Evolutionary conservation across 1,140 invertebrate genomes (phyloP).

Genomic region (Gryllus bimaculatus): DNA sequence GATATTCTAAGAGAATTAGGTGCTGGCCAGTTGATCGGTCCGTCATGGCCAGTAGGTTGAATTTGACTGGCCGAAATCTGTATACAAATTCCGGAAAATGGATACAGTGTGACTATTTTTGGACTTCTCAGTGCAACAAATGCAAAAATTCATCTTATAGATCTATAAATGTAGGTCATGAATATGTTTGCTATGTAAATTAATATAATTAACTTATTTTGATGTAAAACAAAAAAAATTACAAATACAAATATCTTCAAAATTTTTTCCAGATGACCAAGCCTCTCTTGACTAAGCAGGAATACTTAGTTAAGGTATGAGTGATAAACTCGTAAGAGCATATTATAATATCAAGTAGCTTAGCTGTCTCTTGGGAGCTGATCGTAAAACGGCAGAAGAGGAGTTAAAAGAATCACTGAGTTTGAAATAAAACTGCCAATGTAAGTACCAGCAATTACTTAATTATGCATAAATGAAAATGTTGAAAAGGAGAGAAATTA

Average conservation of each 20-base stretch:
- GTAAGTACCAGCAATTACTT: constrained; percentile 44
- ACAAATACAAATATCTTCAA: no score
- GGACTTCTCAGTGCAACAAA: constrained; percentile 87
- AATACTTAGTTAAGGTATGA: constrained; percentile 76
- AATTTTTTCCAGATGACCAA: constrained; percentile 71
- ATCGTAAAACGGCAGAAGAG: constrained; percentile 51
- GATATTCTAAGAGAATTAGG: constrained; percentile 66
- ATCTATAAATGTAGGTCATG: constrained; percentile 70
- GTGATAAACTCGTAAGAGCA: constrained; percentile 65
- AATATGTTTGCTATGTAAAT: neutral
- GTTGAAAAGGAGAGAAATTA: neutral
- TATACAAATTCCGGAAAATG: constrained; percentile 64
- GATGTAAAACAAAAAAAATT: neutral
- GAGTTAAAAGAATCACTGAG: constrained; percentile 75
- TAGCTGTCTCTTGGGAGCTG: constrained; percentile 80
- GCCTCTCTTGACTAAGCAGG: constrained; percentile 75
- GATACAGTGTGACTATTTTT: constrained; percentile 88
- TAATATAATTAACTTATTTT: neutral
- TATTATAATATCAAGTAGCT: constrained; percentile 79
- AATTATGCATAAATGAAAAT: constrained; percentile 9
- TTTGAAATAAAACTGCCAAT: constrained; percentile 89
- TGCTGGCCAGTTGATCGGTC: constrained; percentile 77
- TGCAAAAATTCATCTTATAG: constrained; percentile 81
- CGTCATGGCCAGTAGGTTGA: constrained; percentile 58
- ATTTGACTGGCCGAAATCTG: constrained; percentile 72